phyloP scores from a whole-genome alignment of 2,113 vertebrate species.

The Paradisaea rubra region DNA sequence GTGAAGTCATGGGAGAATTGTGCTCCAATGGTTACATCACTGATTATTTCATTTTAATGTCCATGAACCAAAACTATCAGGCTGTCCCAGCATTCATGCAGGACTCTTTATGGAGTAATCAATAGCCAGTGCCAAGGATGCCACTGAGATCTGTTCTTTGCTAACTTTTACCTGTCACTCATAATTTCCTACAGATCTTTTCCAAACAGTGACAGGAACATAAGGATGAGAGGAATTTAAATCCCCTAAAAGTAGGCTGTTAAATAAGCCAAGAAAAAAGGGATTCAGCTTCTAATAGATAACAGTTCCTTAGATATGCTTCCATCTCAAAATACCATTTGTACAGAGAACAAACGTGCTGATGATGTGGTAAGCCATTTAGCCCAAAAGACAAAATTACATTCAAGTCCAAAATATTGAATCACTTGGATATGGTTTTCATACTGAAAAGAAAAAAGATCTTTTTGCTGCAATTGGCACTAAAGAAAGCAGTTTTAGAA shows the following conservation, averaged over 20 bases:
- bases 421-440: neutral
- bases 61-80: neutral
- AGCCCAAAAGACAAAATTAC: neutral
- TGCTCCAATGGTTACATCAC: constrained; percentile 18
- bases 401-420: constrained; percentile 15
- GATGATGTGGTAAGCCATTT: constrained; percentile 29
- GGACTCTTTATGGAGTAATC: neutral
- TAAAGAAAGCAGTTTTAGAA: neutral
- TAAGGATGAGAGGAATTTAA: constrained; percentile 28
- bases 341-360: neutral
- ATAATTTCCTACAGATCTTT: neutral
- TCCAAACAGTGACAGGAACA: neutral
- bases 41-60: constrained; percentile 14
- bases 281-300: constrained; percentile 48
- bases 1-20: constrained; percentile 27
- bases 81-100: neutral
- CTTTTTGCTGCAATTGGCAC: neutral
- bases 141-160: neutral
- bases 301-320: constrained; percentile 36
- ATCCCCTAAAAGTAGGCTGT: constrained; percentile 29
- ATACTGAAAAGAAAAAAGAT: neutral
- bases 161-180: neutral
- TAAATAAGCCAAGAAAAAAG: constrained; percentile 50
- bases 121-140: neutral
- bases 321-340: constrained; percentile 17